phyloP scores from a whole-genome alignment of 1,140 invertebrate species.

The Drosophila punjabiensis region DNA sequence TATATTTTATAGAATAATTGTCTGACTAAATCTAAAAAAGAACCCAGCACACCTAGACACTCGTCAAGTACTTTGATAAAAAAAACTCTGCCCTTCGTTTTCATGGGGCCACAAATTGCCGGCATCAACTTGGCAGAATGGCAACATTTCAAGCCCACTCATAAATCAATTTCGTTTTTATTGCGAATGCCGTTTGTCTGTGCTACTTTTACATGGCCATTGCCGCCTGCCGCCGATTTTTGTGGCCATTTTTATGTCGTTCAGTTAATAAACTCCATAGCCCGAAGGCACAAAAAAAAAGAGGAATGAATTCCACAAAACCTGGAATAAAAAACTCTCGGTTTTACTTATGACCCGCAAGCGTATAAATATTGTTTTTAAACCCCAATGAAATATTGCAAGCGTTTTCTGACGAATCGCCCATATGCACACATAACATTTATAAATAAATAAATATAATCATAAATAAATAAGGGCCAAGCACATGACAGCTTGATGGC shows the following conservation, averaged over 20 bases:
- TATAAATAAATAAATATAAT: constrained; percentile 74
- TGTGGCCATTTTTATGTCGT: constrained; percentile 56
- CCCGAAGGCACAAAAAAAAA: constrained; percentile 24
- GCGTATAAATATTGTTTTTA: constrained; percentile 77
- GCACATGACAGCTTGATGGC: constrained; percentile 34
- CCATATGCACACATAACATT: constrained; percentile 50
- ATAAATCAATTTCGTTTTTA: constrained; percentile 81
- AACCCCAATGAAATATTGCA: constrained; percentile 74
- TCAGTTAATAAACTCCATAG: constrained; percentile 71
- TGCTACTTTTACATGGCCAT: constrained; percentile 62
- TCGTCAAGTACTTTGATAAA: constrained; percentile 47
- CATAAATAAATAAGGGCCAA: constrained; percentile 47
- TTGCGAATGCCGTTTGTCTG: constrained; percentile 68
- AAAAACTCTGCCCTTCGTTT: constrained; percentile 52
- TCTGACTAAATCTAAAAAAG: neutral
- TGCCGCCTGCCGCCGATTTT: constrained; percentile 57
- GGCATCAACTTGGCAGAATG: constrained; percentile 61
- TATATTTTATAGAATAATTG: neutral
- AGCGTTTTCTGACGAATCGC: constrained; percentile 60
- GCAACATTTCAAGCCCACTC: constrained; percentile 51
- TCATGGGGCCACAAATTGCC: constrained; percentile 61
- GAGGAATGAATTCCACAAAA: constrained; percentile 12
- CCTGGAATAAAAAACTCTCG: constrained; percentile 24
- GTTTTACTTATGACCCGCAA: constrained; percentile 40
- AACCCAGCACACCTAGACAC: constrained; percentile 7